Evolutionary conservation across 2,888 invertebrate species (phyloP).

Genomic region (Rhagonycha lutea): DNA sequence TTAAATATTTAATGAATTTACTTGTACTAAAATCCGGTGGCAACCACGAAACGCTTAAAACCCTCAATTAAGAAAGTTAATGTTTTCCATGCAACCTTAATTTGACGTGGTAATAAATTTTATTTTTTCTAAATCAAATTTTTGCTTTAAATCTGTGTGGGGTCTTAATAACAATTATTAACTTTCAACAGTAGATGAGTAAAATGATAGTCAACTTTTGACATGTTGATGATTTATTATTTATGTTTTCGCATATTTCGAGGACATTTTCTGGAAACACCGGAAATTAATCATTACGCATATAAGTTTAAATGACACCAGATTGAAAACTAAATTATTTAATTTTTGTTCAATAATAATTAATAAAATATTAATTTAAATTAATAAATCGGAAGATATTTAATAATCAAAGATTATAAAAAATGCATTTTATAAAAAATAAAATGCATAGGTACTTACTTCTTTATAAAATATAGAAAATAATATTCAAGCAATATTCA

Average conservation of each 20-base stretch:
- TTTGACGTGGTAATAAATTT: constrained; percentile 15
- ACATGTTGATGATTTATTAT: constrained; percentile 38
- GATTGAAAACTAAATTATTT: not conserved
- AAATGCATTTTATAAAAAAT: too few relatives aligned
- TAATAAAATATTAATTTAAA: too few relatives aligned
- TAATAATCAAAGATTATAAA: too few relatives aligned
- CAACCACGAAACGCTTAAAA: not conserved
- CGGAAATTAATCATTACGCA: constrained; percentile 19
- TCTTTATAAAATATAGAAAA: not conserved
- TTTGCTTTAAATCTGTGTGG: not conserved
- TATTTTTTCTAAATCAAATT: not conserved
- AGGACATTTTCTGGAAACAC: constrained; percentile 8
- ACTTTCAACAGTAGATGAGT: constrained; percentile 14
- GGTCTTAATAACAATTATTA: constrained; percentile 2
- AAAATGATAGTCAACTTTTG: constrained; percentile 29
- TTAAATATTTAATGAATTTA: not conserved
- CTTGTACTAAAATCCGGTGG: constrained; percentile 1
- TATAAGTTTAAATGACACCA: constrained; percentile 2
- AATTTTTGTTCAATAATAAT: not conserved
- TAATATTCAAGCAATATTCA: not conserved
- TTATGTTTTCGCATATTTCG: constrained; percentile 21
- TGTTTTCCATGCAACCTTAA: constrained; percentile 15
- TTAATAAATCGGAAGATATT: too few relatives aligned
- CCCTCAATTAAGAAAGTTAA: constrained; percentile 8
- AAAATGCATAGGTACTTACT: too few relatives aligned